Conservation (phyloP, 2,888 invertebrate genomes). For the Morpho helenor region DNA sequence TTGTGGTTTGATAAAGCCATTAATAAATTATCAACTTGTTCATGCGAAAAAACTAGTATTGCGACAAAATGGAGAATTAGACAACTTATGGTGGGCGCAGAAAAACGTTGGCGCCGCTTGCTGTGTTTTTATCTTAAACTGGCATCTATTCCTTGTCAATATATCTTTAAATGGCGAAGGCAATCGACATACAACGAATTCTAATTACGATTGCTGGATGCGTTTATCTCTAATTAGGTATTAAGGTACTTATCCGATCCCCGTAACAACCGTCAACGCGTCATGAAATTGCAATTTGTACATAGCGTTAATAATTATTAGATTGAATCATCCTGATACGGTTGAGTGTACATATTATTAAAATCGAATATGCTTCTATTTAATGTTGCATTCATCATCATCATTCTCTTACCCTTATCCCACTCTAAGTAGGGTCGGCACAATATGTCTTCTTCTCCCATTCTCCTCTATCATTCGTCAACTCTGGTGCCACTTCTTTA, state of each 20-base stretch:
- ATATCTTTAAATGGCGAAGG: conserved; percentile 24
- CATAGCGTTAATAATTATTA: too few species aligned
- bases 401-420: too few species aligned
- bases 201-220: conserved; percentile 26
- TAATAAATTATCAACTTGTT: not conserved
- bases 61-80: conserved; percentile 4
- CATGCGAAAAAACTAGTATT: conserved; percentile 1
- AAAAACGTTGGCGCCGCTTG: conserved; percentile 2
- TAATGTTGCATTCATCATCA: too few species aligned
- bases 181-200: conserved; percentile 25
- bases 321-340: too few species aligned
- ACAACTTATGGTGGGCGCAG: not conserved
- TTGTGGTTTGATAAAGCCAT: conserved; percentile 3
- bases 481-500: too few species aligned
- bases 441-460: too few species aligned
- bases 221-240: conserved; percentile 23
- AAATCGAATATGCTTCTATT: too few species aligned
- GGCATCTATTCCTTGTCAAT: conserved; percentile 18
- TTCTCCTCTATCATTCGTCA: too few species aligned
- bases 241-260: conserved; percentile 12
- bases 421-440: too few species aligned
- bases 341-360: too few species aligned
- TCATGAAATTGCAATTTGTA: too few species aligned
- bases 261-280: not conserved
- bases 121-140: conserved; percentile 9